Percentiles rank a stretch among this genome's conserved stretches.
Evolutionary conservation across 2,888 invertebrate genomes (phyloP).

Genomic region (Rotaria macrura): DNA sequence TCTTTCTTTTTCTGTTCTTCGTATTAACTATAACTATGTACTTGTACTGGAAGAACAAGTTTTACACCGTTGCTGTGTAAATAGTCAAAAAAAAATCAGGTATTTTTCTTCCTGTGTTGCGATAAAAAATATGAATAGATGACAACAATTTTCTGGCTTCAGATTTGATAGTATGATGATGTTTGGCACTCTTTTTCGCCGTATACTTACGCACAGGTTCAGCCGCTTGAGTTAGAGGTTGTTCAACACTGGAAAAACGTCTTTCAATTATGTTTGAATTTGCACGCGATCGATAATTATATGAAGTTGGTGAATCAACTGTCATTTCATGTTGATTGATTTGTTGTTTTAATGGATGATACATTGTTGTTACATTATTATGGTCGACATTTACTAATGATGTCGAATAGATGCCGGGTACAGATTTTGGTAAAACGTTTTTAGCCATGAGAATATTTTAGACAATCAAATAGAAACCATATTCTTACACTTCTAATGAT

Average conservation of each 20-base stretch:
- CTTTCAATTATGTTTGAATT: constrained; percentile 6
- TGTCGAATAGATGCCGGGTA: constrained; percentile 3
- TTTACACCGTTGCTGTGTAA: neutral
- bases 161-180: neutral
- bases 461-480: neutral
- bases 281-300: neutral
- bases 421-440: neutral
- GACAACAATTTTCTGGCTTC: neutral
- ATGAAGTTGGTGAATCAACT: neutral
- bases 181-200: neutral
- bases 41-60: neutral
- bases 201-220: neutral
- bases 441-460: neutral
- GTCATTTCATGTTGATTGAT: neutral
- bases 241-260: constrained; percentile 5
- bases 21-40: neutral
- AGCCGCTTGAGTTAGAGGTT: neutral
- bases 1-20: neutral
- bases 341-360: neutral
- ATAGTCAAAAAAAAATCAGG: neutral
- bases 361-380: neutral
- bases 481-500: neutral
- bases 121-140: too few species aligned
- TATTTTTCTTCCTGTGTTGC: neutral
- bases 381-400: neutral